A percentile compares a stretch with the other conserved stretches of the same genome.
phyloP scores from a whole-genome alignment of 2,888 invertebrate species.

The Melieria omissa region DNA sequence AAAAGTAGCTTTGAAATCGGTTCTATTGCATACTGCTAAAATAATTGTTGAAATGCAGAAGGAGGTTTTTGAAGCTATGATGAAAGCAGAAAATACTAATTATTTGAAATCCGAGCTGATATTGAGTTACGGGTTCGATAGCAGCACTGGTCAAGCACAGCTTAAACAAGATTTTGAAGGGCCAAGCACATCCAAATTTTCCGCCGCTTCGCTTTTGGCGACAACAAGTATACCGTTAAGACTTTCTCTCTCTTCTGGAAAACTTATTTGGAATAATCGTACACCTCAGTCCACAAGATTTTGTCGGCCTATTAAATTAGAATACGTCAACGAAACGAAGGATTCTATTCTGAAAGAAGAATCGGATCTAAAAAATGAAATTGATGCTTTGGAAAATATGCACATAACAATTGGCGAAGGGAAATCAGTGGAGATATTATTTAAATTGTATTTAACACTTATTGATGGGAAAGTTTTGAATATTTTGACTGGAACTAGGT shows the following conservation, averaged over 20 bases:
- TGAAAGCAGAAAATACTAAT: slow-evolving; percentile 22
- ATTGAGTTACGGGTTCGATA: slow-evolving; percentile 35
- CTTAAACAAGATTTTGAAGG: slow-evolving; percentile 28
- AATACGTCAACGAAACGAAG: slow-evolving; percentile 27
- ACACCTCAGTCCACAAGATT: slow-evolving; percentile 26
- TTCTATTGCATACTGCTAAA: too few species aligned
- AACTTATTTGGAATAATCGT: slow-evolving; percentile 29
- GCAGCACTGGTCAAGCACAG: slow-evolving; percentile 33
- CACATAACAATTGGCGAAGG: slow-evolving; percentile 20
- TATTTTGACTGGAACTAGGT: slow-evolving; percentile 29
- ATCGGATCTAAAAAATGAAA: slow-evolving; percentile 28
- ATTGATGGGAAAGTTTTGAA: slow-evolving; percentile 32
- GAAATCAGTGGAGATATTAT: slow-evolving; percentile 24
- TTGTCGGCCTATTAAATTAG: slow-evolving; percentile 25
- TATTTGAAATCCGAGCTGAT: slow-evolving; percentile 23
- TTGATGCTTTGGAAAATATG: slow-evolving; percentile 26
- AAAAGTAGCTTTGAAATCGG: background rate
- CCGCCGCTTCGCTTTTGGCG: slow-evolving; percentile 21
- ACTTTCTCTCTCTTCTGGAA: slow-evolving; percentile 25
- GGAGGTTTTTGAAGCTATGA: background rate
- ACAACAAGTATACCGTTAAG: slow-evolving; percentile 31
- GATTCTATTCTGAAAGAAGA: slow-evolving; percentile 21
- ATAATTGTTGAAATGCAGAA: too few species aligned
- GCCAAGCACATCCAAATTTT: slow-evolving; percentile 13
- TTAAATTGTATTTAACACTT: slow-evolving; percentile 13